These are phyloP conservation scores for Muscicapa adusta DNA, from an alignment of 2,113 vertebrate species.

Conservation along the genomic window DNA sequence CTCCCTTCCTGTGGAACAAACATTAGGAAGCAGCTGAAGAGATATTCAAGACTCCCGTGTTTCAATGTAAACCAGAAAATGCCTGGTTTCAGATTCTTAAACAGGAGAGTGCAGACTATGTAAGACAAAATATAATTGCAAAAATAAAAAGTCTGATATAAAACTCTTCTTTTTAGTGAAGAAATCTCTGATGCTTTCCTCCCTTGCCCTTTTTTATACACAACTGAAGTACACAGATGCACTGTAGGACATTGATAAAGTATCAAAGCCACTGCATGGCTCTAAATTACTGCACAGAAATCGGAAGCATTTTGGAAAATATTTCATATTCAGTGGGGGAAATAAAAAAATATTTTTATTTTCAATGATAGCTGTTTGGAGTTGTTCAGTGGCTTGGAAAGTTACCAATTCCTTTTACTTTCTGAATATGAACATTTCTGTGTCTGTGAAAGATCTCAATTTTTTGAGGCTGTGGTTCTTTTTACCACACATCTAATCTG, in stretches of 20 bases:
- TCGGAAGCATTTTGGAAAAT: not conserved
- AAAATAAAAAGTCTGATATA: not conserved
- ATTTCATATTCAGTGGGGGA: not conserved
- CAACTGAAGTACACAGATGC: not conserved
- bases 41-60: not conserved
- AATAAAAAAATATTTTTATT: not conserved
- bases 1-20: constrained; percentile 59
- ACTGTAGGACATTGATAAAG: not conserved
- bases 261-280: not conserved
- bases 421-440: not conserved
- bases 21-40: constrained; percentile 48
- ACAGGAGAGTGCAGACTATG: not conserved
- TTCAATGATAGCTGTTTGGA: not conserved
- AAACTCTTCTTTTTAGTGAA: not conserved
- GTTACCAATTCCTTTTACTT: not conserved
- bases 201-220: not conserved
- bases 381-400: not conserved
- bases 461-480: not conserved
- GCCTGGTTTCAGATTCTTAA: not conserved
- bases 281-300: not conserved
- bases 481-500: not conserved
- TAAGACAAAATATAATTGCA: not conserved
- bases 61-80: constrained; percentile 1
- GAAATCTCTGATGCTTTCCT: not conserved
- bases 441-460: not conserved